Percentiles rank a stretch among this genome's conserved stretches.
phyloP scores from a whole-genome alignment of 2,797 vertebrate species.

The Hipposideros larvatus region DNA sequence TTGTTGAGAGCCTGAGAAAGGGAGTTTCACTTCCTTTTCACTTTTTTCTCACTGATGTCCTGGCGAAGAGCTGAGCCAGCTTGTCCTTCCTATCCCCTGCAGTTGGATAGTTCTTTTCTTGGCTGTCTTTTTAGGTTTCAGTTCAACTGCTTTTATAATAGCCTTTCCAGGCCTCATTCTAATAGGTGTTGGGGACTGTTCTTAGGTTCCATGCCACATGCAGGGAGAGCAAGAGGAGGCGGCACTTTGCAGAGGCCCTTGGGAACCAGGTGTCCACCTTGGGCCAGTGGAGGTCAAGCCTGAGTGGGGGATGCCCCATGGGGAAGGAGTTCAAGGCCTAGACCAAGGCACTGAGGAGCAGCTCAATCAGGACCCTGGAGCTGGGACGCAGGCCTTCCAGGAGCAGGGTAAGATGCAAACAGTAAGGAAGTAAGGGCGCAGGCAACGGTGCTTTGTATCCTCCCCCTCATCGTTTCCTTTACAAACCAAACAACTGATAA shows the following conservation, averaged over 20 bases:
- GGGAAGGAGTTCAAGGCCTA: conserved; percentile 70
- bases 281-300: conserved; percentile 81
- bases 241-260: conserved; percentile 69
- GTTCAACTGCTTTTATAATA: neutral
- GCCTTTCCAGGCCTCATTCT: conserved; percentile 45
- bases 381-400: conserved; percentile 68
- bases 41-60: neutral
- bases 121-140: conserved; percentile 34
- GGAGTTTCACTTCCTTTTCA: neutral
- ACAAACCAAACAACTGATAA: neutral
- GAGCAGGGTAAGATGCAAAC: conserved; percentile 77
- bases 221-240: conserved; percentile 69
- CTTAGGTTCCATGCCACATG: conserved; percentile 72
- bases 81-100: neutral
- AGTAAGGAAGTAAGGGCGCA: neutral
- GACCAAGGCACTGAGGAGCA: conserved; percentile 57
- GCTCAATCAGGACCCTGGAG: conserved; percentile 66
- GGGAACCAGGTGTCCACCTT: conserved; percentile 73
- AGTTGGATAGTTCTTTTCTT: conserved; percentile 2
- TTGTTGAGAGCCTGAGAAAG: neutral
- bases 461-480: neutral
- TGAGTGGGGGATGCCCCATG: conserved; percentile 72
- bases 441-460: neutral
- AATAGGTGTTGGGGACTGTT: conserved; percentile 58
- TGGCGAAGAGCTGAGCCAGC: neutral